Evolutionary conservation across 2,797 vertebrate genomes (phyloP).

Genomic region (Macrochelys suwanniensis): DNA sequence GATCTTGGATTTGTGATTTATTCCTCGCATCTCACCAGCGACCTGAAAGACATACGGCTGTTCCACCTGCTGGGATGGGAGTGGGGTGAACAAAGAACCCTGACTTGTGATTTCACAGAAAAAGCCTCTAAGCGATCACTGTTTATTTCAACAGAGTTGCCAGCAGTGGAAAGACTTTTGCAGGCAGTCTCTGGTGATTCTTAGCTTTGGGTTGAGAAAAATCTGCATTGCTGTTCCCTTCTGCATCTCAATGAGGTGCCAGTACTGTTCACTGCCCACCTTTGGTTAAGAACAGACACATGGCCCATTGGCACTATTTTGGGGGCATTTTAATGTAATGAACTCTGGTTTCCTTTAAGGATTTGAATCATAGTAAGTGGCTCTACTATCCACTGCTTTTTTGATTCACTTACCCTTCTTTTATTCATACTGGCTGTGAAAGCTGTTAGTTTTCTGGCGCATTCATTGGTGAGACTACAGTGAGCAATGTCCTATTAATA

Average conservation of each 20-base stretch:
- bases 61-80: background rate
- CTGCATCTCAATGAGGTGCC: conserved; percentile 61
- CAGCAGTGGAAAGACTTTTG: conserved; percentile 28
- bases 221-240: conserved; percentile 44
- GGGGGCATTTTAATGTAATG: conserved; percentile 23
- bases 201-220: conserved; percentile 1
- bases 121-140: background rate
- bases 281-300: conserved; percentile 53
- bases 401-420: conserved; percentile 61
- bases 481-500: conserved; percentile 51
- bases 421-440: conserved; percentile 18
- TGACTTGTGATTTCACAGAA: background rate
- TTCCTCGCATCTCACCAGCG: background rate
- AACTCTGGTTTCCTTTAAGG: conserved; percentile 52
- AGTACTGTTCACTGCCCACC: rapidly evolving
- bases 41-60: background rate
- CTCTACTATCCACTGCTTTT: conserved; percentile 61
- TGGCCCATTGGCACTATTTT: background rate
- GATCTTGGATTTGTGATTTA: background rate
- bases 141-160: conserved; percentile 27
- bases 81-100: background rate
- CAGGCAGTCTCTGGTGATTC: background rate
- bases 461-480: conserved; percentile 50
- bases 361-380: conserved; percentile 49
- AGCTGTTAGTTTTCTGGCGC: conserved; percentile 60